Percentiles rank a stretch among this genome's conserved stretches.
These are phyloP conservation scores for Ianthella basta DNA, from an alignment of 37 sponge, comb jelly and placozoan genomes.

Conservation along the genomic window DNA sequence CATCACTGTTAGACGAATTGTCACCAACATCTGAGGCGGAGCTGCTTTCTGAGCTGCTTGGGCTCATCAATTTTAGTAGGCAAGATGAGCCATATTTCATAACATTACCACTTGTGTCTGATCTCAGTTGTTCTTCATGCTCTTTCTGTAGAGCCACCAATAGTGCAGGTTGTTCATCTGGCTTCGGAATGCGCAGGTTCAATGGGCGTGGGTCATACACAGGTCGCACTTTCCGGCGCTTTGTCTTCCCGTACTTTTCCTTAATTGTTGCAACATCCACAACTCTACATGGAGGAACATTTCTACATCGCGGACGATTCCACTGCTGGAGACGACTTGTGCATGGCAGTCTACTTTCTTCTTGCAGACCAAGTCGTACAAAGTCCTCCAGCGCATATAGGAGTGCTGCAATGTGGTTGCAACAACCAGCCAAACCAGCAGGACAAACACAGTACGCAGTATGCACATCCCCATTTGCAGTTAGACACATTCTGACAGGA, in stretches of 20 bases:
- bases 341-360: slow-evolving; percentile 25
- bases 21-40: slow-evolving; percentile 8
- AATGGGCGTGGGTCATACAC: slow-evolving; percentile 31
- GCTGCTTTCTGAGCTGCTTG: slow-evolving; percentile 12
- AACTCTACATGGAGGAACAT: slow-evolving; percentile 23
- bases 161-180: slow-evolving; percentile 20
- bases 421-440: slow-evolving; percentile 52
- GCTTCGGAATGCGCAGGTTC: slow-evolving; percentile 29
- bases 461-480: slow-evolving; percentile 25
- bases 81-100: slow-evolving; percentile 29
- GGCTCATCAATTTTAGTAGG: neutral
- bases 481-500: slow-evolving; percentile 12
- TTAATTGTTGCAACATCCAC: slow-evolving; percentile 19
- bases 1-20: slow-evolving; percentile 17
- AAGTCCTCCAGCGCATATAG: slow-evolving; percentile 40
- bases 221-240: slow-evolving; percentile 1
- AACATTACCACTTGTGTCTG: slow-evolving; percentile 24
- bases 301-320: slow-evolving; percentile 29
- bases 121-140: slow-evolving; percentile 29
- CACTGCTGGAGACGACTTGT: slow-evolving; percentile 44
- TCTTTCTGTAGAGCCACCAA: slow-evolving; percentile 14
- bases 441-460: slow-evolving; percentile 47
- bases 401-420: slow-evolving; percentile 37
- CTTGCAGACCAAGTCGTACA: slow-evolving; percentile 36
- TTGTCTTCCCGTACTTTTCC: slow-evolving; percentile 20